Evolutionary conservation across 2,797 vertebrate species (phyloP), one percentile per base, ranked within the genome.

Genomic region (Sparidentex hasta): DNA sequence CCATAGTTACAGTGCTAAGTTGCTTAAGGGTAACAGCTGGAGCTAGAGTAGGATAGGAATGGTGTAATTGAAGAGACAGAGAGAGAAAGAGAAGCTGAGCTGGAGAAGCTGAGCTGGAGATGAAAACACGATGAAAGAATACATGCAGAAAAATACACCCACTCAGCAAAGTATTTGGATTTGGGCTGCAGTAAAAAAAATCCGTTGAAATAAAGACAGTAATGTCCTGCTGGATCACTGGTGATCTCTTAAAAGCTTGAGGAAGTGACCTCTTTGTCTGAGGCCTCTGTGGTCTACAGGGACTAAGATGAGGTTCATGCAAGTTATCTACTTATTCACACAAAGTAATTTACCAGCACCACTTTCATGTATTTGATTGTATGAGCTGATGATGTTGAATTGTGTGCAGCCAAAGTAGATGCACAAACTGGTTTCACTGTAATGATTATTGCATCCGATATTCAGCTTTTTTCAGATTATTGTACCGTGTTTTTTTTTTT

Each of bases 1-100:
- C 84, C 66, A 78, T 91, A 61, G 89, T 71, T 76, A 90, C 87
- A 11, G 16, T 21, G 38, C 27, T 11, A 52, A 73, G 3, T 72
- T 1, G 18, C 51, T 54, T 25, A 52, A 55, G 47, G 64, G 58
- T 41, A 84, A 88, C 84, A 83, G 69, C 89, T 88, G 83, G 75
- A 82, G 56, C 48, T 52, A 55, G n/a, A 63, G 74, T 70, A 83
- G 48, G 65, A 81, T 7, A 3, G 33, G 16, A 16, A 23, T 50
- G n/a, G 65, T 57, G 74, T 70, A 59, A 76, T 47, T 73, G 44
- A 66, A 61, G 41, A 48, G 51, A 38, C 8, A 8, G 38, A 38
- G 38, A 38, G 38, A 38, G 38, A 52, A 21, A 43, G 51, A 29
- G 7, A 5, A 20, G 54, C 48, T 72, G 52, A 72, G 63, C 1